Percentiles rank a stretch among this genome's conserved stretches.
These are phyloP conservation scores for Oxytorus armatus DNA, from an alignment of 2,888 invertebrate species.

Conservation along the genomic window DNA sequence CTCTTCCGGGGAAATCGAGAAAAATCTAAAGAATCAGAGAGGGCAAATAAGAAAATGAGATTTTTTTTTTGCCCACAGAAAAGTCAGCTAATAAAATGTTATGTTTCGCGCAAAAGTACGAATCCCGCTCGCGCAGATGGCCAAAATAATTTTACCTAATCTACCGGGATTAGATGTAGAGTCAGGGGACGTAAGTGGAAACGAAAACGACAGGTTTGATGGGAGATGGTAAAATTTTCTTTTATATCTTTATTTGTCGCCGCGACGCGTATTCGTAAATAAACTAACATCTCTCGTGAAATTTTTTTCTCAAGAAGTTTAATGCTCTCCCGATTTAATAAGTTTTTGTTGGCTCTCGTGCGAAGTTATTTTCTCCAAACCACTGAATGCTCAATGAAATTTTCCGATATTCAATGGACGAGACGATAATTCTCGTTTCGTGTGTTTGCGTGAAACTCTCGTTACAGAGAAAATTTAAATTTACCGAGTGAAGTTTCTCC, in stretches of 20 bases:
- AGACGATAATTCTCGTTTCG: no score
- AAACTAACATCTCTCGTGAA: neutral
- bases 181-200: constrained; percentile 5
- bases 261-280: constrained; percentile 21
- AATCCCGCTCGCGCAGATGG: constrained; percentile 25
- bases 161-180: constrained; percentile 17
- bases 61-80: constrained; percentile 9
- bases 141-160: constrained; percentile 37
- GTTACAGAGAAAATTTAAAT: no score
- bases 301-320: no score
- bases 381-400: no score
- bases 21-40: constrained; percentile 40
- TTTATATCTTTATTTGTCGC: constrained; percentile 1
- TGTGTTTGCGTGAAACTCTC: no score
- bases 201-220: neutral
- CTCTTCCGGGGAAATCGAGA: neutral
- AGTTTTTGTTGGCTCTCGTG: neutral
- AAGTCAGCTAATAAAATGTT: constrained; percentile 48
- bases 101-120: constrained; percentile 12
- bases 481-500: no score
- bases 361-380: no score
- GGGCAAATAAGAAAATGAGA: neutral
- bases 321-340: no score
- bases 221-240: constrained; percentile 9
- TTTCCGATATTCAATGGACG: no score